Base-by-base conservation (phyloP, 2,797 vertebrate species). In the Lepus oiostolus region DNA sequence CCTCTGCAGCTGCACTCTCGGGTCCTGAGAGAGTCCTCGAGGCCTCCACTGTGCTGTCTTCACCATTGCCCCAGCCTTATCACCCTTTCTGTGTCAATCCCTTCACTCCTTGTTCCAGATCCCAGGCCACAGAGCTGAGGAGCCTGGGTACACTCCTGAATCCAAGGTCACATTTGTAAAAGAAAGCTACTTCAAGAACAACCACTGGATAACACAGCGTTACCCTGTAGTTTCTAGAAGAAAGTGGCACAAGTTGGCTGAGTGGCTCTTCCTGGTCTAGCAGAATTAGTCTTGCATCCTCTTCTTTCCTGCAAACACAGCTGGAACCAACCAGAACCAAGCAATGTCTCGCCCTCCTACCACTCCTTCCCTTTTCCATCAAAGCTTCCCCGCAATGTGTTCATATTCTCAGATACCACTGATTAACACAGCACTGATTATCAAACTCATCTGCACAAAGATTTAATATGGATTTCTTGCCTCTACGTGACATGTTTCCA, bases 311-410 rank as follows among this genome's bases (percentile, higher is more conserved):
- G 11, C 75, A 85, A 89, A 81, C 81, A 76, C 22, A 92, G n/a
- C 4, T 70, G 32, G 42, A 92, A 92, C 52, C 82, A 89, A 89
- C 70, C 54, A 94, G 81, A 89, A 81, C 35, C 26, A 92, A 71
- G 42, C 76, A 35, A 35, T 76, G 85, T 89, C 42, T 71, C 32
- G 32, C 26, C 3, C 26, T 47, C 75, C 75, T 92, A 38, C 19
- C 84, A 58, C 14, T 63, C 63, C 32, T 94, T 82, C 54, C 62
- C 54, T 89, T 60, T 75, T 85, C 50, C 62, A 71, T 50, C 54
- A 89, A 86, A 89, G 68, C 14, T 75, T 81, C 32, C 30, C 52
- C 21, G 71, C 65, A 30, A 50, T 50, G 70, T 86, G 35, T 65
- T 94, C 54, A 76, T 24, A 58, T 54, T 67, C 35, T 63, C 58